These are phyloP conservation scores for Chloropsis hardwickii DNA, from an alignment of 2,113 vertebrate genomes.

Conservation along the genomic window DNA sequence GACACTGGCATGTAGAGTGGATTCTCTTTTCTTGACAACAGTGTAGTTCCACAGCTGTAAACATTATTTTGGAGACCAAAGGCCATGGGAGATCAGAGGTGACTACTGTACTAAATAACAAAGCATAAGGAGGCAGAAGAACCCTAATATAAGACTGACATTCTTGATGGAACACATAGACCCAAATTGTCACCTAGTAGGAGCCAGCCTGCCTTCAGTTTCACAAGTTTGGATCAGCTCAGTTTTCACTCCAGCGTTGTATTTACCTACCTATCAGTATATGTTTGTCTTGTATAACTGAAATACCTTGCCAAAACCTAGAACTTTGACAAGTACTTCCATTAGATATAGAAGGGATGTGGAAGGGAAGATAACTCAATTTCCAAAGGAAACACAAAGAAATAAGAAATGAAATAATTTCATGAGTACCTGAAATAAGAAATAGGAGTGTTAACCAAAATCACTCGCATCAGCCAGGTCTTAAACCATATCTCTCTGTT, in stretches of 20 bases:
- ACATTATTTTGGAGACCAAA: neutral
- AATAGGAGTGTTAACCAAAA: neutral
- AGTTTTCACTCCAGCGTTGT: neutral
- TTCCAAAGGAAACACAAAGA: neutral
- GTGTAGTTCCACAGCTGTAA: neutral
- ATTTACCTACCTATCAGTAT: neutral
- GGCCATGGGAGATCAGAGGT: neutral
- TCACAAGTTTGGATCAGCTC: neutral
- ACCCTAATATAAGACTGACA: neutral
- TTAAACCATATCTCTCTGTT: neutral
- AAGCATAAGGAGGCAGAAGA: neutral
- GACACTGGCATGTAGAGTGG: neutral
- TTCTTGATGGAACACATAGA: neutral
- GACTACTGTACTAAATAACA: neutral
- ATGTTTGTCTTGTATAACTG: neutral
- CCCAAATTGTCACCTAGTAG: fast-evolving
- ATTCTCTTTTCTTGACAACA: neutral
- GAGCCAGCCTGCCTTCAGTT: neutral
- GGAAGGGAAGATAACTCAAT: neutral
- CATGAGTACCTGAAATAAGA: neutral
- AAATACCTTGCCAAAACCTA: neutral
- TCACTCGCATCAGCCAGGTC: neutral
- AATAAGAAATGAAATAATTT: too few relatives aligned
- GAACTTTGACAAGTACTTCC: neutral
- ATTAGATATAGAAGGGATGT: neutral